Conservation (phyloP, 2,797 vertebrate genomes). For the Eleutherodactylus coqui region DNA sequence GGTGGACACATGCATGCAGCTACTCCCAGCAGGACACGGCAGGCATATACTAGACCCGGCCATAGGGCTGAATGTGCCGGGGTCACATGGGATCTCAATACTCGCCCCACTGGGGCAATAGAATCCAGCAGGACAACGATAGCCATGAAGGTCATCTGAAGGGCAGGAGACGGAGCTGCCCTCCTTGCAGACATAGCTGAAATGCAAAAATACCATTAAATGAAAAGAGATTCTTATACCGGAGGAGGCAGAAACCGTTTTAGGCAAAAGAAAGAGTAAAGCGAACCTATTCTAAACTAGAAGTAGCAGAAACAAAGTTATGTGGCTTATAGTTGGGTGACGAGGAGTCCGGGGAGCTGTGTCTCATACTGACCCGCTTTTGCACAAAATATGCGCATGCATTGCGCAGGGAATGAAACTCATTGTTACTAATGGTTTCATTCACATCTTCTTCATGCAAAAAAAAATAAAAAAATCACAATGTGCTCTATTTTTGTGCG, state of each 20-base stretch:
- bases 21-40: conserved; percentile 81
- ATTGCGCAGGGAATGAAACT: too few species aligned
- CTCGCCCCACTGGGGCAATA: conserved; percentile 82
- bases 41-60: conserved; percentile 80
- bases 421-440: too few species aligned
- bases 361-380: too few species aligned
- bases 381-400: too few species aligned
- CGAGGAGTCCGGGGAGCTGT: too few species aligned
- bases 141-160: conserved; percentile 79
- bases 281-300: too few species aligned
- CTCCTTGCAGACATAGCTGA: conserved; percentile 85
- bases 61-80: conserved; percentile 84
- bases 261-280: too few species aligned
- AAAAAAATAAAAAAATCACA: too few species aligned
- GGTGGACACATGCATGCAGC: conserved; percentile 78
- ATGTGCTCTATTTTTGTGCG: too few species aligned
- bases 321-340: too few species aligned
- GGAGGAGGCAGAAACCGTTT: not conserved
- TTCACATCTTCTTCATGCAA: too few species aligned
- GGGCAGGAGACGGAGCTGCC: conserved; percentile 83
- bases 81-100: conserved; percentile 82
- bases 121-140: conserved; percentile 85
- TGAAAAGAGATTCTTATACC: not conserved
- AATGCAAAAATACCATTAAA: conserved; percentile 32
- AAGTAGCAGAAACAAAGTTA: too few species aligned